Evolutionary conservation across 1,140 invertebrate species (phyloP).

Genomic region (Eriocheir sinensis): DNA sequence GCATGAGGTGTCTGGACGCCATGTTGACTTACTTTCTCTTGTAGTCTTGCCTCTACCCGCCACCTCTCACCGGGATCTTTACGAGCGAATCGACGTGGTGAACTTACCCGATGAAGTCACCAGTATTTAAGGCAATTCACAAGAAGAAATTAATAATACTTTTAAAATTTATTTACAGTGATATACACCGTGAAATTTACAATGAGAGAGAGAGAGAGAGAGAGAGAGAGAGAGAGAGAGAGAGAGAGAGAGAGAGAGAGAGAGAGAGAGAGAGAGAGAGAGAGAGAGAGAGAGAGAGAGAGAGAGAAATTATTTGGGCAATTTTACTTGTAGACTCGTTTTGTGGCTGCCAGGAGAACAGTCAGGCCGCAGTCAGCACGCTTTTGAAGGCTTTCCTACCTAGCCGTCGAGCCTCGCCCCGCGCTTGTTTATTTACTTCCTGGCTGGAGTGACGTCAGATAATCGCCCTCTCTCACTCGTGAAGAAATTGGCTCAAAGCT

Average conservation of each 20-base stretch:
- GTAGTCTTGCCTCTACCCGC: background rate
- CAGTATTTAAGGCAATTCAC: background rate
- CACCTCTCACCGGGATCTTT: background rate
- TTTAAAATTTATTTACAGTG: background rate
- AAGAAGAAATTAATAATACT: background rate
- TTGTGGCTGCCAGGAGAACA: too few species aligned
- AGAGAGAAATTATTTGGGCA: too few species aligned
- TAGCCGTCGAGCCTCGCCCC: background rate
- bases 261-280: slow-evolving; percentile 19
- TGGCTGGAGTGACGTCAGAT: background rate
- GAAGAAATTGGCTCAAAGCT: background rate
- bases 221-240: slow-evolving; percentile 4
- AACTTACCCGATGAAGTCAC: background rate
- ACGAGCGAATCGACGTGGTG: background rate
- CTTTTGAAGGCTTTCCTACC: too few species aligned
- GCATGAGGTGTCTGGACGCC: background rate
- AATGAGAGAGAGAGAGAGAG: background rate
- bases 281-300: background rate
- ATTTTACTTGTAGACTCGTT: too few species aligned
- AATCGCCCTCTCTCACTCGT: background rate
- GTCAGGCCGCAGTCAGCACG: too few species aligned
- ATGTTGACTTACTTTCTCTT: background rate
- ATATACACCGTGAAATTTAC: background rate
- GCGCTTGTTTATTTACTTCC: background rate
- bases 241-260: slow-evolving; percentile 8